Evolutionary conservation across 2,888 invertebrate genomes (phyloP).

Genomic region (Synanthedon formicaeformis): DNA sequence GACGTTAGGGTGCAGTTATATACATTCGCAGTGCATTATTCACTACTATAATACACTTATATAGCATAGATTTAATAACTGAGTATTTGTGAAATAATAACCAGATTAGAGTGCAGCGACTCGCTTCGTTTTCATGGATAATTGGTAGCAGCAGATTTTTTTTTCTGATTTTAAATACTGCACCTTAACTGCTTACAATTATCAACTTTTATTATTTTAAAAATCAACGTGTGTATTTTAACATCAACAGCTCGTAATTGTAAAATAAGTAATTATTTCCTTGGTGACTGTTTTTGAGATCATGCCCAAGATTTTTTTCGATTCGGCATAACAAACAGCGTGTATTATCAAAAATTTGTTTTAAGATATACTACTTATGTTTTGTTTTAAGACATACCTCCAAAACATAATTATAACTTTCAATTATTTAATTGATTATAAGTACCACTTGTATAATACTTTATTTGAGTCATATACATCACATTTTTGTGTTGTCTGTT

Average conservation of each 20-base stretch:
- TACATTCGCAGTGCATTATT: slow-evolving; percentile 1
- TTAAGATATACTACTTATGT: too few relatives aligned
- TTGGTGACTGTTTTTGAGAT: too few relatives aligned
- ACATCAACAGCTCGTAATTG: not conserved
- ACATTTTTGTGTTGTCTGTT: too few relatives aligned
- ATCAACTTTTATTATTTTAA: not conserved
- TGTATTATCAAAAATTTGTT: too few relatives aligned
- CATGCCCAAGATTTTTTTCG: too few relatives aligned
- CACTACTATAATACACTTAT: not conserved
- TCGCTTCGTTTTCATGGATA: not conserved
- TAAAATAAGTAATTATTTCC: not conserved
- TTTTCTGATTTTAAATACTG: not conserved
- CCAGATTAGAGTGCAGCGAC: not conserved
- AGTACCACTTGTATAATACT: too few relatives aligned
- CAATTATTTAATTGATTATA: too few relatives aligned
- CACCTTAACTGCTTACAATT: not conserved
- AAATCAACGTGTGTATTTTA: not conserved
- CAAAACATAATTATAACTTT: too few relatives aligned
- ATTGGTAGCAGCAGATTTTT: not conserved
- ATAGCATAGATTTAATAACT: not conserved
- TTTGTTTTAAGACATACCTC: too few relatives aligned
- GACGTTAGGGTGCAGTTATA: slow-evolving; percentile 6
- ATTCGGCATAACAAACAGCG: too few relatives aligned
- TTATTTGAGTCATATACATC: too few relatives aligned
- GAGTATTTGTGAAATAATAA: not conserved